Evolutionary conservation across 2,888 invertebrate species (phyloP).

Genomic region (Drosophila sordidula): DNA sequence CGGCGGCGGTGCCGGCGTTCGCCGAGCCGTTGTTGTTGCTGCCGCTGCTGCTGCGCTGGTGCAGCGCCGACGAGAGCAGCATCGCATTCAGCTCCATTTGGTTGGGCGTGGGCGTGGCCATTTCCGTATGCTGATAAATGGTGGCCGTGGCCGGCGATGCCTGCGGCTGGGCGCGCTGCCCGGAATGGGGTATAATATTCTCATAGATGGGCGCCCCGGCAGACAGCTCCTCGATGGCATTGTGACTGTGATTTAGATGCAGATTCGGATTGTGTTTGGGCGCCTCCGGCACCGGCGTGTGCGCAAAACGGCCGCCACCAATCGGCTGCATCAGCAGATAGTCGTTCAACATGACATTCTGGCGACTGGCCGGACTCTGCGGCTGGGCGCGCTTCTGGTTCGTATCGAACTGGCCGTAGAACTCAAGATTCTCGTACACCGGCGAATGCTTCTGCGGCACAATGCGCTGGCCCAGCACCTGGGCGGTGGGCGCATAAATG

Average conservation of each 20-base stretch:
- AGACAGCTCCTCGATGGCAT: constrained; percentile 45
- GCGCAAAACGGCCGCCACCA: constrained; percentile 84
- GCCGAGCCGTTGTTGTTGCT: constrained; percentile 42
- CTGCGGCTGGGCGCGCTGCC: constrained; percentile 85
- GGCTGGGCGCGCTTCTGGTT: constrained; percentile 91
- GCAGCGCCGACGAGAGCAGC: constrained; percentile 79
- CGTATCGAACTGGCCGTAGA: constrained; percentile 87
- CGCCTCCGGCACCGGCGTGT: constrained; percentile 86
- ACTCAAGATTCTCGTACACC: constrained; percentile 94
- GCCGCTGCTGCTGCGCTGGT: constrained; percentile 83
- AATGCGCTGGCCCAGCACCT: constrained; percentile 75
- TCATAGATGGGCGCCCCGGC: constrained; percentile 88
- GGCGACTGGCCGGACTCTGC: constrained; percentile 86
- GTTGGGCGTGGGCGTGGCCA: constrained; percentile 60
- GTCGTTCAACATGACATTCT: constrained; percentile 85
- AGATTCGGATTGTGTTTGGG: constrained; percentile 34
- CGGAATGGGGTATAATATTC: constrained; percentile 87
- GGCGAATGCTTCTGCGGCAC: constrained; percentile 85
- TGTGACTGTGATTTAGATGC: constrained; percentile 9
- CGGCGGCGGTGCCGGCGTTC: constrained; percentile 1
- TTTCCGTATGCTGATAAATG: constrained; percentile 83
- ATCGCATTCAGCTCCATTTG: constrained; percentile 67
- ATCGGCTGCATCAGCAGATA: constrained; percentile 84
- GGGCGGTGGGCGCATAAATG: constrained; percentile 66
- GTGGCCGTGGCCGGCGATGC: constrained; percentile 84